These are phyloP conservation scores for Gymnocypris eckloni DNA, from an alignment of 2,797 vertebrate genomes.

Conservation along the genomic window DNA sequence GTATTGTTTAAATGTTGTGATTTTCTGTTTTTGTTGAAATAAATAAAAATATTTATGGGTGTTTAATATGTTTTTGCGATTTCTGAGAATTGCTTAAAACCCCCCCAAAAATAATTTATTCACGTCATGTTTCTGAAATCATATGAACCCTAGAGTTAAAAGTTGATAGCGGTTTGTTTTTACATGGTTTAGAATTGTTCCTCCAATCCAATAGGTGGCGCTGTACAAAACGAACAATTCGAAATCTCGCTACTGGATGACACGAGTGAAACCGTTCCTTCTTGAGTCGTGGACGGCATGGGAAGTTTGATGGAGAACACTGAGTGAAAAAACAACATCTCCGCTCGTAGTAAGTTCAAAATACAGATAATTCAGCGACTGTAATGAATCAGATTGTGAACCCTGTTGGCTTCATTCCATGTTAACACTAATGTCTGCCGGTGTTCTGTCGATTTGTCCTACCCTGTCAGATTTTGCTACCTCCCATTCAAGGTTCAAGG, in stretches of 20 bases:
- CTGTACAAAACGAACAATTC: no score
- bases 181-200: background rate
- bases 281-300: conserved; percentile 16
- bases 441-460: no score
- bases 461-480: no score
- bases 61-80: background rate
- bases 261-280: conserved; percentile 9
- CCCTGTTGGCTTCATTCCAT: background rate
- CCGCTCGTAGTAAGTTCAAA: background rate
- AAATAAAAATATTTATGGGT: background rate
- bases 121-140: background rate
- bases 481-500: no score
- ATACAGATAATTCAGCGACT: background rate
- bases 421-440: background rate
- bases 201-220: conserved; percentile 44
- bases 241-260: background rate
- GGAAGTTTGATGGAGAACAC: background rate
- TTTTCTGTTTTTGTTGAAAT: conserved; percentile 12
- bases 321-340: background rate
- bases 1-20: background rate
- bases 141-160: background rate
- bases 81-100: background rate
- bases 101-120: background rate
- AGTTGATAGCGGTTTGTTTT: background rate
- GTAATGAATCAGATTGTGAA: background rate